phyloP scores from a whole-genome alignment of 30 jellyfish, hydroid and myxozoan species.

The Chironex yamaguchii region DNA sequence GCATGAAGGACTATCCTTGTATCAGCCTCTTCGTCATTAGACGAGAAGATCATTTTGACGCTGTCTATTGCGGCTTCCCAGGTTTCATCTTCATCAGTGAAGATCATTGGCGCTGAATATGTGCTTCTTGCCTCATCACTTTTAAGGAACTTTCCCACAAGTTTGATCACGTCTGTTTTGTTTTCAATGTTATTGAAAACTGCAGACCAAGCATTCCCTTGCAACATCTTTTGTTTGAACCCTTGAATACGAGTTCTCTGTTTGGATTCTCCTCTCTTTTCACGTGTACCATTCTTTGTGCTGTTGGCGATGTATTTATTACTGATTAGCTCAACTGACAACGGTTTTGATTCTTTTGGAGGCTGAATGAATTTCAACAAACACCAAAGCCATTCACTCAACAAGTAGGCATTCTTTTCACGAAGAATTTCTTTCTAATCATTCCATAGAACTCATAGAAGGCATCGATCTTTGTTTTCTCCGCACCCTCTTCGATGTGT shows the following conservation, averaged over 20 bases:
- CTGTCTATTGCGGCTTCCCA: background rate
- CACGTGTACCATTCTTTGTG: background rate
- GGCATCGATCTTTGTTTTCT: background rate
- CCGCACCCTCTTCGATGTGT: background rate
- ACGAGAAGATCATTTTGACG: background rate
- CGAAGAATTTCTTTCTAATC: background rate
- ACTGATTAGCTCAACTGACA: slow-evolving; percentile 24
- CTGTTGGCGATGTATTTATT: background rate
- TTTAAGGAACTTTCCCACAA: background rate
- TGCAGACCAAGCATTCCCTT: slow-evolving; percentile 33
- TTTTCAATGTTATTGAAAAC: slow-evolving; percentile 16
- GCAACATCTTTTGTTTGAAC: slow-evolving; percentile 21
- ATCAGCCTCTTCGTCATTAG: slow-evolving; percentile 16
- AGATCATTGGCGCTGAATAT: background rate
- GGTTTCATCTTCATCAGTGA: background rate
- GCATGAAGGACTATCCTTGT: slow-evolving; percentile 14
- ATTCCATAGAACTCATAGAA: slow-evolving; percentile 1
- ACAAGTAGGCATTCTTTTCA: background rate
- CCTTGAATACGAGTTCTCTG: background rate
- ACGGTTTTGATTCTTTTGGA: slow-evolving; percentile 1
- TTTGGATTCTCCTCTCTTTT: background rate
- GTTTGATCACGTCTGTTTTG: slow-evolving; percentile 3
- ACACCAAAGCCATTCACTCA: slow-evolving; percentile 11
- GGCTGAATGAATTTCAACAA: slow-evolving; percentile 5
- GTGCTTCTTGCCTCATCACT: slow-evolving; percentile 2